Conservation (phyloP, 2,113 vertebrate genomes). For the Ammodytes dubius region DNA sequence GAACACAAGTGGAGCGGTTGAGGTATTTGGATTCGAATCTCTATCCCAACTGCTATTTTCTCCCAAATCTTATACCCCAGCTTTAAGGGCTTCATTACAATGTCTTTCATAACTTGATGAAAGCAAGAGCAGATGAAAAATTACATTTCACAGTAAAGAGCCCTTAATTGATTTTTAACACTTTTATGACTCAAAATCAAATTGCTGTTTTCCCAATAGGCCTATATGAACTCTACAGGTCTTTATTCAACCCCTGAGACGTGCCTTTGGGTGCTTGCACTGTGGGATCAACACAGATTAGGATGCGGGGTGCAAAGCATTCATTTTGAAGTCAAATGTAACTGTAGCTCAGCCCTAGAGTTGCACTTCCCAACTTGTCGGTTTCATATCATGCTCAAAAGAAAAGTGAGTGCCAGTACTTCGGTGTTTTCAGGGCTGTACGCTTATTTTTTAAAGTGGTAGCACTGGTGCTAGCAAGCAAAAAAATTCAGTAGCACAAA, state of each 20-base stretch:
- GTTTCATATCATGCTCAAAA: conserved; percentile 13
- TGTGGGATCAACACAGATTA: conserved; percentile 27
- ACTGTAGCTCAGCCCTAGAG: conserved; percentile 33
- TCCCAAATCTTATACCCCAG: too few relatives aligned
- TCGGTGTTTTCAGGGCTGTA: conserved; percentile 8
- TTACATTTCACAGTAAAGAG: conserved; percentile 24
- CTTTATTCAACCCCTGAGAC: conserved; percentile 16
- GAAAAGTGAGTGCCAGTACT: conserved; percentile 36
- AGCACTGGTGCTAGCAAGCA: too few relatives aligned
- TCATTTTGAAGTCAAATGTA: conserved; percentile 64
- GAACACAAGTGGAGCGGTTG: too few relatives aligned
- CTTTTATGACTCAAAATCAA: background rate
- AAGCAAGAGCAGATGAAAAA: conserved; percentile 41
- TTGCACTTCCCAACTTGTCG: conserved; percentile 31
- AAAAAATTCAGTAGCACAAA: too few relatives aligned
- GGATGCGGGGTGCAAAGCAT: conserved; percentile 43
- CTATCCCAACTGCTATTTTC: too few relatives aligned
- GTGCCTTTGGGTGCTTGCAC: conserved; percentile 9
- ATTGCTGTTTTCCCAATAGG: conserved; percentile 16
- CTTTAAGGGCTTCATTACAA: conserved; percentile 29
- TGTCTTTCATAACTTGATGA: conserved; percentile 29
- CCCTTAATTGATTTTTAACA: conserved; percentile 33
- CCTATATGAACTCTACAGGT: background rate
- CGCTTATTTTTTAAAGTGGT: too few relatives aligned
- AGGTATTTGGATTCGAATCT: too few relatives aligned